Conservation (phyloP, 1,140 invertebrate genomes). For the Arctopsyche grandis region DNA sequence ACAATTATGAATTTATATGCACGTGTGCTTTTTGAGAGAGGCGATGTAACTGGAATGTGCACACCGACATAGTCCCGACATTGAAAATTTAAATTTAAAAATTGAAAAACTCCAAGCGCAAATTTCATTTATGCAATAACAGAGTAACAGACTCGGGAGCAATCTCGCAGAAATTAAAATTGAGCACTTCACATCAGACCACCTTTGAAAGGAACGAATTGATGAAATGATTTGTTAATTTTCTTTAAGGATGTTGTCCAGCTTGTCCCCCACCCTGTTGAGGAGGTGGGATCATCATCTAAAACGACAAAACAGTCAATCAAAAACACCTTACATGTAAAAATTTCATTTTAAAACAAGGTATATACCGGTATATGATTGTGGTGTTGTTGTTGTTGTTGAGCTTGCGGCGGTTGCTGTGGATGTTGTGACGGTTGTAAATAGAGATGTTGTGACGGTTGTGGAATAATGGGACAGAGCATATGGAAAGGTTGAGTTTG, state of each 20-base stretch:
- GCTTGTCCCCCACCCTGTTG: constrained; percentile 47
- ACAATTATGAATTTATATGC: no score
- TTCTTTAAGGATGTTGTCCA: constrained; percentile 49
- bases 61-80: background rate
- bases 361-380: constrained; percentile 18
- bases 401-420: constrained; percentile 46
- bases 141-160: background rate
- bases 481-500: constrained; percentile 58
- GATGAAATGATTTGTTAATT: constrained; percentile 1
- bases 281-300: constrained; percentile 47
- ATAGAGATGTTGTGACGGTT: constrained; percentile 41
- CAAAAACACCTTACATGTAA: background rate
- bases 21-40: no score
- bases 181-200: constrained; percentile 17
- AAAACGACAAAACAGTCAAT: constrained; percentile 23
- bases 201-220: constrained; percentile 18
- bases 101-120: no score
- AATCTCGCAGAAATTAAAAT: background rate
- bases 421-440: constrained; percentile 49
- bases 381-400: constrained; percentile 46
- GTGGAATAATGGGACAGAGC: constrained; percentile 51
- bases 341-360: background rate
- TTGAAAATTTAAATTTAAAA: background rate
- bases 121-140: no score
- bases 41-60: background rate